Evolutionary conservation across 64 coral and sea anemone genomes (phyloP).

Genomic region (Actinia tenebrosa): DNA sequence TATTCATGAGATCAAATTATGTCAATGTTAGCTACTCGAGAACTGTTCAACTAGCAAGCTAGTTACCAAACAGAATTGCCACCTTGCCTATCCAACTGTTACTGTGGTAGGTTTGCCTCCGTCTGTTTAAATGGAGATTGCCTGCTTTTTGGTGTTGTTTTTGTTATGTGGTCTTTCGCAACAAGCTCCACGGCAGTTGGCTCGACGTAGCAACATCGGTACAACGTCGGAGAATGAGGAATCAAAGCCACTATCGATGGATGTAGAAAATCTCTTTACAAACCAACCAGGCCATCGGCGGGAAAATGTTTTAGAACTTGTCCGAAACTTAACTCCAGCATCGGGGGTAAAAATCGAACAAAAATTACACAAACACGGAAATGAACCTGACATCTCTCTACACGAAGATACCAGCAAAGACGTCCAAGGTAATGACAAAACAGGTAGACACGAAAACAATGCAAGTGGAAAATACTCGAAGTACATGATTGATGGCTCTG

Average conservation of each 20-base stretch:
- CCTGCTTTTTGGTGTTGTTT: background rate
- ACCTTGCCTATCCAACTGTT: slow-evolving; percentile 3
- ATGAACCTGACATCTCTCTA: background rate
- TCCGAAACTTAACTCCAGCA: background rate
- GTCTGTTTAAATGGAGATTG: background rate
- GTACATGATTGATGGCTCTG: background rate
- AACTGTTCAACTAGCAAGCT: background rate
- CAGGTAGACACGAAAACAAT: background rate
- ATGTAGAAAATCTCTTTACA: background rate
- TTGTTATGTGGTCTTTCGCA: background rate
- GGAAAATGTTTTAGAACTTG: background rate
- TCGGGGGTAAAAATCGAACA: background rate
- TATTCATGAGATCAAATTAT: slow-evolving; percentile 17
- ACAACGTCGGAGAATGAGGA: background rate
- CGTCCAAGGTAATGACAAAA: background rate
- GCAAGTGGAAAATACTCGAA: background rate
- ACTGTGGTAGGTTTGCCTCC: background rate
- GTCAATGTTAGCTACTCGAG: background rate
- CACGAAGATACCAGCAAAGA: background rate
- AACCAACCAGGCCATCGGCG: background rate
- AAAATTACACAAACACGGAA: background rate
- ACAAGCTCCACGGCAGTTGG: background rate
- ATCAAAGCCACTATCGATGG: background rate
- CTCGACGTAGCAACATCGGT: background rate
- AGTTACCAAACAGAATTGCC: background rate